A percentile compares a stretch with the other conserved stretches of the same genome.
Evolutionary conservation across 35 echinoderm and acorn worm genomes (phyloP).

Genomic region (Heliocidaris erythrogramma): DNA sequence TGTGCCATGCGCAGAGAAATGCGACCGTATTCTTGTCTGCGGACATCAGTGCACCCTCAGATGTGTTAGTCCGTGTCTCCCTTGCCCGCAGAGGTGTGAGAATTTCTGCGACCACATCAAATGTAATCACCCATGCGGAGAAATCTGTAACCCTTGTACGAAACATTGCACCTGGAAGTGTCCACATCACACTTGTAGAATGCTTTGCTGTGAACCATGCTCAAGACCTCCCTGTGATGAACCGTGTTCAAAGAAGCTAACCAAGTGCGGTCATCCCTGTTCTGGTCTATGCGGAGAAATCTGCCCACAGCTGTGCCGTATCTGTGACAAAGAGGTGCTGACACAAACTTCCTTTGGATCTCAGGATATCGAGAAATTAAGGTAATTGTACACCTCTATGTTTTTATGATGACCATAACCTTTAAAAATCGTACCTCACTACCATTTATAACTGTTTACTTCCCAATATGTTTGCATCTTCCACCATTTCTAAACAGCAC

Average conservation of each 20-base stretch:
- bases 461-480: too few species aligned
- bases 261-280: slow-evolving; percentile 65
- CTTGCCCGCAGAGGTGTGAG: neutral
- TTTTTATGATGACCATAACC: neutral
- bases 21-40: slow-evolving; percentile 70
- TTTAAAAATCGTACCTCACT: too few species aligned
- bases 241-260: slow-evolving; percentile 41
- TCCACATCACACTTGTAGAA: slow-evolving; percentile 20
- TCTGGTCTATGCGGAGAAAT: slow-evolving; percentile 79
- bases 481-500: neutral
- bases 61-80: slow-evolving; percentile 71
- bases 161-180: slow-evolving; percentile 48
- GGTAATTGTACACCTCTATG: slow-evolving; percentile 29
- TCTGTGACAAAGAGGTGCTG: slow-evolving; percentile 70
- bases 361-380: neutral
- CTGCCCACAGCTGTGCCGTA: slow-evolving; percentile 68
- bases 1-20: slow-evolving; percentile 51
- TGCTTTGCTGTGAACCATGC: slow-evolving; percentile 34
- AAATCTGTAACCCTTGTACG: slow-evolving; percentile 44
- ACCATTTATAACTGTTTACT: neutral
- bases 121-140: slow-evolving; percentile 60
- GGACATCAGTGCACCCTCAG: slow-evolving; percentile 71
- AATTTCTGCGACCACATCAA: slow-evolving; percentile 27
- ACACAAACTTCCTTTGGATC: neutral
- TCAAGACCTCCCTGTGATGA: slow-evolving; percentile 38